Base-by-base conservation (phyloP, 2,888 invertebrate species). In the Hydrotaea cyrtoneurina region DNA sequence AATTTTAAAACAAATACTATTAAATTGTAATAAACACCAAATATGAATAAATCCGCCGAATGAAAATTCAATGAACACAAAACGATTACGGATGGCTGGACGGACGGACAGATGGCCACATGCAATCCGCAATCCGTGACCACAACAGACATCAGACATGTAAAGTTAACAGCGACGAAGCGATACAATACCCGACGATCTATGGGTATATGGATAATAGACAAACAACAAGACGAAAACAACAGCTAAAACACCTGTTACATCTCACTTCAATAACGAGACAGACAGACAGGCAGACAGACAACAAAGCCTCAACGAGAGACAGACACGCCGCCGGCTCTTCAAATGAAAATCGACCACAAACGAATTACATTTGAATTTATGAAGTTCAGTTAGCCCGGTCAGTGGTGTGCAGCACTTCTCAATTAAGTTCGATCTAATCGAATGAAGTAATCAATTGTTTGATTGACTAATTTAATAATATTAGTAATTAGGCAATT, bases 21-120 rank as follows among this genome's bases (percentile, higher is more conserved):
- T 59, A 74, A 59, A 59, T 15, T 74, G 74, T 46, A 74, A 74
- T 74, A 43, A 71, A 71, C 50, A 71, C 71, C 71, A 74, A 74
- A 74, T 57, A 64, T 21, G 59, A 57, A 77, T 39, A 69, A 11
- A 64, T 23, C 66, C 39, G 69, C 21, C 26, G 26, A 77, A 21
- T 23, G 19, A 55, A 53, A 46, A 39, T 36, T 53, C 59, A 66
- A 74, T 74, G 57, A 76, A 76, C 64, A 66, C 64, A 19, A 39
- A 73, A 39, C 73, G 36, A 57, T 73, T 73, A 19, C 39, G 62
- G 17, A 57, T 3, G 17, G 59, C 26, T 55, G 36, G 31, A 15
- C 19, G 39, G 17, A 46, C 23, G 8, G 50, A 50, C 50, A 4
- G 69, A 69, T 15, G 21, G 50, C 19, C 26, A n/a, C 53, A 71